A percentile compares a stretch with the other conserved stretches of the same genome.
phyloP scores from a whole-genome alignment of 2,888 invertebrate genomes.

The Aethes cnicana region DNA sequence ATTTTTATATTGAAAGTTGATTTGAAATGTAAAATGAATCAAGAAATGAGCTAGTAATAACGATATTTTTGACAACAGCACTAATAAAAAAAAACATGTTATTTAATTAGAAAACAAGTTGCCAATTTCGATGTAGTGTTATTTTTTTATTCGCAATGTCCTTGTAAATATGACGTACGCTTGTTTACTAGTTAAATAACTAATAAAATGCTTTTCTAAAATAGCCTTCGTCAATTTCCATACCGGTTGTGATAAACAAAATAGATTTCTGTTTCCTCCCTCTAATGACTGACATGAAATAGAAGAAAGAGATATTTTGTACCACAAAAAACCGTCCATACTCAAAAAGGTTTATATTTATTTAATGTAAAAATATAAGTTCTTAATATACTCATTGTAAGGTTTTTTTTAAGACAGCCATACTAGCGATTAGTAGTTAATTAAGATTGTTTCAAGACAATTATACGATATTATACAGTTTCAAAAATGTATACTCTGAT shows the following conservation, averaged over 20 bases:
- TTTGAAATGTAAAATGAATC: too few species aligned
- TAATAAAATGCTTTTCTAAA: constrained; percentile 22
- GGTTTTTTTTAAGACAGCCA: constrained; percentile 60
- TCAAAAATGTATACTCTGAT: constrained; percentile 52
- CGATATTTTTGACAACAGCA: constrained; percentile 9
- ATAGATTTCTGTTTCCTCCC: constrained; percentile 45
- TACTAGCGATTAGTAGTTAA: constrained; percentile 53
- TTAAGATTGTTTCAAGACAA: constrained; percentile 45
- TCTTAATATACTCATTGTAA: constrained; percentile 61
- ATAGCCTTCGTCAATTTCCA: constrained; percentile 52
- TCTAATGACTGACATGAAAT: constrained; percentile 63
- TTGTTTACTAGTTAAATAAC: constrained; percentile 25
- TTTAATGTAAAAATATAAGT: constrained; percentile 59
- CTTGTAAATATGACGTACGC: constrained; percentile 20
- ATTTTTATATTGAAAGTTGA: too few species aligned
- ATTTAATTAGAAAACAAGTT: constrained; percentile 26
- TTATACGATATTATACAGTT: constrained; percentile 71
- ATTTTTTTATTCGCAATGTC: constrained; percentile 8
- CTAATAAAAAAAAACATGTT: neutral
- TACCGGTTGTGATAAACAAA: constrained; percentile 56
- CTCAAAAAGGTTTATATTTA: constrained; percentile 69
- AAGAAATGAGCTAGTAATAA: too few species aligned
- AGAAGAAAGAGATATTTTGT: constrained; percentile 69
- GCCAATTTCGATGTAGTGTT: constrained; percentile 16
- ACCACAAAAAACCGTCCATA: constrained; percentile 74